phyloP scores from a whole-genome alignment of 2,113 vertebrate genomes.

The Isichthys henryi region DNA sequence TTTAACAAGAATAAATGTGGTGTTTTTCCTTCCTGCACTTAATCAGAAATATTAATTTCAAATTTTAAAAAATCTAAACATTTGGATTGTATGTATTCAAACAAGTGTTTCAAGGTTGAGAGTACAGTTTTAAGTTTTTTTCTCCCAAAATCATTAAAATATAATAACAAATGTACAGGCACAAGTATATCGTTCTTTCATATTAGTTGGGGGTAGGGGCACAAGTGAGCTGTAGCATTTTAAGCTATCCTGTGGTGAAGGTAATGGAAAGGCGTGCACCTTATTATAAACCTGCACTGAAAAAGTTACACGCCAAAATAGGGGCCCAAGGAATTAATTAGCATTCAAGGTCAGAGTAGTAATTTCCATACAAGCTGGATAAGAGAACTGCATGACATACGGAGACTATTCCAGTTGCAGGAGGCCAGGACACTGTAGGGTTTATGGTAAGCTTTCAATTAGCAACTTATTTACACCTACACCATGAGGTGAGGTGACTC shows the following conservation, averaged over 20 bases:
- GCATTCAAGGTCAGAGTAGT: conserved; percentile 3
- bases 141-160: neutral
- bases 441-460: conserved; percentile 12
- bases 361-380: neutral
- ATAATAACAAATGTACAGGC: neutral
- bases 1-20: neutral
- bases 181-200: neutral
- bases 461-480: neutral
- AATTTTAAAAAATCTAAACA: neutral
- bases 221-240: neutral
- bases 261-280: neutral
- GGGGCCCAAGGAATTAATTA: neutral
- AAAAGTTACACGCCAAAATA: neutral
- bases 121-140: neutral
- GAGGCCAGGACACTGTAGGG: neutral
- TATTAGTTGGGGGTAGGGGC: neutral
- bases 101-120: neutral
- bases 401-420: neutral
- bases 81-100: neutral
- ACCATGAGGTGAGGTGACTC: neutral
- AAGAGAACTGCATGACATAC: neutral
- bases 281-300: neutral
- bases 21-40: neutral
- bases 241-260: neutral
- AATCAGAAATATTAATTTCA: neutral